A percentile compares a stretch with the other conserved stretches of the same genome.
Evolutionary conservation across 1,140 invertebrate genomes (phyloP).

Genomic region (Formica exsecta): DNA sequence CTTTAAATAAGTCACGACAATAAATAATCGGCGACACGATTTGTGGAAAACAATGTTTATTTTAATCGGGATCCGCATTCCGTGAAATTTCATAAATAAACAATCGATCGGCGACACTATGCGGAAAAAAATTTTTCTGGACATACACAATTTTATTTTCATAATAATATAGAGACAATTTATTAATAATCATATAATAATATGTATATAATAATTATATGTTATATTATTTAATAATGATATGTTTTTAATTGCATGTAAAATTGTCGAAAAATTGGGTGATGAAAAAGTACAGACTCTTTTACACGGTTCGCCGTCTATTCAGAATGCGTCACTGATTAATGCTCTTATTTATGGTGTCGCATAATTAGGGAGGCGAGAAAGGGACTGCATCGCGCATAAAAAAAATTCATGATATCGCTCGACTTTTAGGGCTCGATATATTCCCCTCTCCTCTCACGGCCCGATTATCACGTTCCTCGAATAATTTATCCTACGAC

Average conservation of each 20-base stretch:
- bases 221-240: neutral
- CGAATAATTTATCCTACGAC: constrained; percentile 43
- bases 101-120: constrained; percentile 26
- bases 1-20: constrained; percentile 37
- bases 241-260: constrained; percentile 1
- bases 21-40: neutral
- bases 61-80: constrained; percentile 10
- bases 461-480: constrained; percentile 47
- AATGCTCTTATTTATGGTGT: constrained; percentile 47
- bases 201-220: neutral
- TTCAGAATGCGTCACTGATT: constrained; percentile 50
- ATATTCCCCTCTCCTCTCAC: neutral
- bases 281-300: neutral
- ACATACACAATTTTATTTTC: neutral
- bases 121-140: neutral
- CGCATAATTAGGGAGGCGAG: neutral
- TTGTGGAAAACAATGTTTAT: constrained; percentile 44
- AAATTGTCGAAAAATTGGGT: constrained; percentile 17
- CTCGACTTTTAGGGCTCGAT: constrained; percentile 11
- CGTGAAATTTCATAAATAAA: constrained; percentile 26
- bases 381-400: neutral
- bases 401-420: constrained; percentile 41
- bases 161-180: neutral
- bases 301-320: constrained; percentile 14
- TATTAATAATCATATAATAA: too few relatives aligned